Conservation (phyloP, 2,113 vertebrate genomes). For the Dolichotis patagonum region DNA sequence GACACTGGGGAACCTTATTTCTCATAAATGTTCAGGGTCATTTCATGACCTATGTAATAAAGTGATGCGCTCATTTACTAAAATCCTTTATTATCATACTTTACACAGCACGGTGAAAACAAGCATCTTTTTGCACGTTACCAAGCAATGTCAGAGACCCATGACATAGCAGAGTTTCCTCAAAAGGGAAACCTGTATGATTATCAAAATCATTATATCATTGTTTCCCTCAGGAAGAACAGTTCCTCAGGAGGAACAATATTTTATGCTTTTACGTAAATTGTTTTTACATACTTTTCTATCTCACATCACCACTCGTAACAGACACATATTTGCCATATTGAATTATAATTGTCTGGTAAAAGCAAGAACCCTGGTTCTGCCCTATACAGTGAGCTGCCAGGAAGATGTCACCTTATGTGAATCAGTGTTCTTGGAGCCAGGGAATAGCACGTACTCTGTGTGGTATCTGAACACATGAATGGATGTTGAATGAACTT, state of each 20-base stretch:
- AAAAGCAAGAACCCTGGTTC: neutral
- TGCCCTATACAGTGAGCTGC: fast-evolving
- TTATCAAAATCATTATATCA: neutral
- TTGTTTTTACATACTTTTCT: neutral
- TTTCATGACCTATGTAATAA: neutral
- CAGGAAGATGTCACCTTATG: neutral
- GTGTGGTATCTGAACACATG: neutral
- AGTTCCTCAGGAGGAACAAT: too few species aligned
- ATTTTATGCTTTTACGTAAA: neutral
- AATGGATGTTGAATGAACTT: neutral
- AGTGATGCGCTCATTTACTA: neutral
- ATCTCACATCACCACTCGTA: neutral
- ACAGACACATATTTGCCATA: neutral
- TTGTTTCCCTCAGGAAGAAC: neutral
- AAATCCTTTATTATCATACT: neutral
- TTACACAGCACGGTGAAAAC: neutral
- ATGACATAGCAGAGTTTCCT: neutral
- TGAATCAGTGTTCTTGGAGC: neutral
- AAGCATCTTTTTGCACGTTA: neutral
- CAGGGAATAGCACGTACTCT: neutral
- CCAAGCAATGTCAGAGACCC: neutral
- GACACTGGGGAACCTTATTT: neutral
- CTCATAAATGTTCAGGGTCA: neutral
- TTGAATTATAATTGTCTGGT: neutral
- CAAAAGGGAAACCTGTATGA: neutral